Percentiles rank a stretch among this genome's conserved stretches.
Evolutionary conservation across 2,888 invertebrate genomes (phyloP).

Genomic region (Geotrupes spiniger): DNA sequence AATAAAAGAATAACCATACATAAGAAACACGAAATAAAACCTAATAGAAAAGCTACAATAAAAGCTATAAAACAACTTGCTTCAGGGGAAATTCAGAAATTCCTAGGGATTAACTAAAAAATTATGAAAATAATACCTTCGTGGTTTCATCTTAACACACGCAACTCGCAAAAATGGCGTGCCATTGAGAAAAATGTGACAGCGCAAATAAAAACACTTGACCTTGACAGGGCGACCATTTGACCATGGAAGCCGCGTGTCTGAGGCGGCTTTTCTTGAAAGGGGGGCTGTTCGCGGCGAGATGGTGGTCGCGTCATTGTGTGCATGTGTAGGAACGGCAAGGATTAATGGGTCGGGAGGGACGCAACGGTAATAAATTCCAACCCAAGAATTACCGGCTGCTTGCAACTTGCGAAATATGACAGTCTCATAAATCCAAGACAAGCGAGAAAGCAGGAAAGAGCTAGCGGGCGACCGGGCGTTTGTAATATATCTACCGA

Average conservation of each 20-base stretch:
- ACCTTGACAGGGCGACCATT: slow-evolving; percentile 19
- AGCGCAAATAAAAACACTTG: slow-evolving; percentile 3
- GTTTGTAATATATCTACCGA: slow-evolving; percentile 38
- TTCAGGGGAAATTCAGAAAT: too few species aligned
- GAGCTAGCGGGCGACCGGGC: slow-evolving; percentile 46
- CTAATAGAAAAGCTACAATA: too few species aligned
- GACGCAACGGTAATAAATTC: slow-evolving; percentile 58
- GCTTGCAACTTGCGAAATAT: slow-evolving; percentile 51
- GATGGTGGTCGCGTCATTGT: slow-evolving; percentile 38
- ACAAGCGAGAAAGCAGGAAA: slow-evolving; percentile 43
- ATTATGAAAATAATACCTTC: too few species aligned
- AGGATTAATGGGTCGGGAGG: slow-evolving; percentile 52
- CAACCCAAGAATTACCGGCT: slow-evolving; percentile 59
- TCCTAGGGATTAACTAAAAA: too few species aligned
- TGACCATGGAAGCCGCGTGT: slow-evolving; percentile 16
- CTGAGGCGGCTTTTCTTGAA: slow-evolving; percentile 14
- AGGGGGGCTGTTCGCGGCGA: slow-evolving; percentile 27
- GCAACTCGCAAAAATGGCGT: too few species aligned
- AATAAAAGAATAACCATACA: too few species aligned
- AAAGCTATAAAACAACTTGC: too few species aligned
- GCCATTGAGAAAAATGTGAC: too few species aligned
- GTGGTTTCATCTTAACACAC: too few species aligned
- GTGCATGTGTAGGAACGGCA: slow-evolving; percentile 28
- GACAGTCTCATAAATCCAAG: slow-evolving; percentile 55
- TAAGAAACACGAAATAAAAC: too few species aligned